Conservation (phyloP, 2,888 invertebrate species). For the Anodontia alba region DNA sequence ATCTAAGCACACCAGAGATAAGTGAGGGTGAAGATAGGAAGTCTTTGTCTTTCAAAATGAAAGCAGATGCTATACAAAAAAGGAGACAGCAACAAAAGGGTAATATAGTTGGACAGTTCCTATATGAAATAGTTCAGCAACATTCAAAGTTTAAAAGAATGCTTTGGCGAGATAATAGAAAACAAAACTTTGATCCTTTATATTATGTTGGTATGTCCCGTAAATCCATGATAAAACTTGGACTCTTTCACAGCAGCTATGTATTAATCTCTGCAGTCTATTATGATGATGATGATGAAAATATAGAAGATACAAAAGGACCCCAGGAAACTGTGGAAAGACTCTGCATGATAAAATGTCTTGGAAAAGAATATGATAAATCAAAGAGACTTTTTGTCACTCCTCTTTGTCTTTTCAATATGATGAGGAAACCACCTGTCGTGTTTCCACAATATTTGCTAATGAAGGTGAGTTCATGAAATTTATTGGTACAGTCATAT, state of each 20-base stretch:
- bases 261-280: constrained; percentile 68
- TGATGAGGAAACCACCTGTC: constrained; percentile 65
- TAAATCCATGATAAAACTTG: constrained; percentile 72
- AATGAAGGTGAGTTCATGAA: constrained; percentile 46
- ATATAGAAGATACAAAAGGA: constrained; percentile 16
- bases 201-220: constrained; percentile 77
- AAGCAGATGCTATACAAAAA: constrained; percentile 46
- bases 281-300: constrained; percentile 39
- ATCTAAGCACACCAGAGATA: constrained; percentile 42
- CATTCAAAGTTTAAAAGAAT: constrained; percentile 72
- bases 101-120: constrained; percentile 46
- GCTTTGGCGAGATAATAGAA: constrained; percentile 66
- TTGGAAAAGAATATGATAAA: constrained; percentile 66
- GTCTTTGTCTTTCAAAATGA: constrained; percentile 42
- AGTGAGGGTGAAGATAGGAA: constrained; percentile 47
- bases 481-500: background rate
- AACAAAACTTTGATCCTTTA: constrained; percentile 72
- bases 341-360: constrained; percentile 73
- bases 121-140: constrained; percentile 72
- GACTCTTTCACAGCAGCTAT: constrained; percentile 77
- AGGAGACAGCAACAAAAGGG: constrained; percentile 27
- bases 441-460: constrained; percentile 36
- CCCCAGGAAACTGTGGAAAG: constrained; percentile 38
- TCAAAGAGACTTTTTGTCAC: constrained; percentile 74
- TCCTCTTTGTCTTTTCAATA: constrained; percentile 78